phyloP scores from a whole-genome alignment of 2,888 invertebrate genomes.

The Sabatieria punctata region DNA sequence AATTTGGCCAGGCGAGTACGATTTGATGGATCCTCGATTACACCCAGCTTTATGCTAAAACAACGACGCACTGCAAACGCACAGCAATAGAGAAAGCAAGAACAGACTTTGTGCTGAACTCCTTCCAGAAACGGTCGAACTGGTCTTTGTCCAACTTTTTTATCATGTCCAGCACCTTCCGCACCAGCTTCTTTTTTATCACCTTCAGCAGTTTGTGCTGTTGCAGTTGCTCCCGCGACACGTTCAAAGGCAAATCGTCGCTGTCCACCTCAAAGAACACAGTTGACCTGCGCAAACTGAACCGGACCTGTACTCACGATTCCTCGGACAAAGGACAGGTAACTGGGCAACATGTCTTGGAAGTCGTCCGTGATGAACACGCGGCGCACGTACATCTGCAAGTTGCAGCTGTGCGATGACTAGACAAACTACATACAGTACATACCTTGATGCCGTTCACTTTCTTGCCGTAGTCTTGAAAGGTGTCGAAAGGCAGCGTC shows the following conservation, averaged over 20 bases:
- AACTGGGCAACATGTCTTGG: conserved; percentile 97
- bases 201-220: conserved; percentile 97
- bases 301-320: conserved; percentile 58
- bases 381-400: conserved; percentile 70
- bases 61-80: conserved; percentile 2
- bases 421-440: too few species aligned
- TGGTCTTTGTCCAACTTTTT: conserved; percentile 80
- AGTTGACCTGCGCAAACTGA: too few species aligned
- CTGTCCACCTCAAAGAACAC: conserved; percentile 51
- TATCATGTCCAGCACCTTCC: conserved; percentile 92
- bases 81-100: too few species aligned
- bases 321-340: conserved; percentile 80
- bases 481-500: conserved; percentile 73
- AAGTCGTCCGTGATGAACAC: conserved; percentile 99
- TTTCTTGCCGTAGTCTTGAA: conserved; percentile 85
- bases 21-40: conserved; percentile 94
- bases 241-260: conserved; percentile 93
- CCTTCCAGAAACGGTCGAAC: conserved; percentile 91
- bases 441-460: conserved; percentile 69
- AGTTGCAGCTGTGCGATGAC: too few species aligned
- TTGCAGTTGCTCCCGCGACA: conserved; percentile 89
- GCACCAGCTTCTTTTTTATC: conserved; percentile 92
- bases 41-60: conserved; percentile 67
- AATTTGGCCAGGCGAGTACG: conserved; percentile 86
- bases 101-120: conserved; percentile 80